Evolutionary conservation across 2,113 vertebrate species (phyloP), one percentile per base, ranked within the genome.

Genomic region (Cryptomyrus ogoouensis): DNA sequence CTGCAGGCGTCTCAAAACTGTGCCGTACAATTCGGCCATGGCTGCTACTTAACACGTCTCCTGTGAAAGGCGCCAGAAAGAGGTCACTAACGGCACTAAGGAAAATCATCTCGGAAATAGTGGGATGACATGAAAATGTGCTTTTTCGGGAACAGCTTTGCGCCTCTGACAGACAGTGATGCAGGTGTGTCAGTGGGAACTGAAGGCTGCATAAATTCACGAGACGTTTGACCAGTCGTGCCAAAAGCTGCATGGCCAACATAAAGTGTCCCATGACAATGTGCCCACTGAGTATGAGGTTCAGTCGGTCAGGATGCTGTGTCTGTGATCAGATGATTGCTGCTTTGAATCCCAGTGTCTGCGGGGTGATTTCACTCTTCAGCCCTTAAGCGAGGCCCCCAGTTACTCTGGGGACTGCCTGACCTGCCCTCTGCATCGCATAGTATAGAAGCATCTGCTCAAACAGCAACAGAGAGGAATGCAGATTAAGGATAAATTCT

Each of bases 11-110:
- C 56, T 53, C n/a, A 89, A 80, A 77, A 56, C 89, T 91, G 91
- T 90, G 91, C 90, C 80, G 90, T 90, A 89, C 89, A 92, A 90
- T 91, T 90, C 77, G 21, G n/a, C 12, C 19, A 50, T 44, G 49
- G 70, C 47, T 83, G 15, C 21, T 74, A 21, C 47, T 46, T 46
- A 53, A 66, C 42, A 88, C 9, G 42, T 35, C 47, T 24, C 44
- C 84, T 58, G 49, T 56, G 52, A 24, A 77, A 90, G 89, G 58
- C 56, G 17, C 42, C 77, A 39, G 91, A 21, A 15, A 58, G 50
- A 83, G n/a, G 77, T 44, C 39, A 21, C 89, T 90, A 88, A 90
- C 80, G 52, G 70, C 83, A 89, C 70, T n/a, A 62, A 90, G 87
- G 39, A 42, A 58, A 90, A 88, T 90, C 44, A n/a, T 89, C 74